These are phyloP conservation scores for Melozone crissalis DNA, from an alignment of 2,113 vertebrate species.

Conservation along the genomic window DNA sequence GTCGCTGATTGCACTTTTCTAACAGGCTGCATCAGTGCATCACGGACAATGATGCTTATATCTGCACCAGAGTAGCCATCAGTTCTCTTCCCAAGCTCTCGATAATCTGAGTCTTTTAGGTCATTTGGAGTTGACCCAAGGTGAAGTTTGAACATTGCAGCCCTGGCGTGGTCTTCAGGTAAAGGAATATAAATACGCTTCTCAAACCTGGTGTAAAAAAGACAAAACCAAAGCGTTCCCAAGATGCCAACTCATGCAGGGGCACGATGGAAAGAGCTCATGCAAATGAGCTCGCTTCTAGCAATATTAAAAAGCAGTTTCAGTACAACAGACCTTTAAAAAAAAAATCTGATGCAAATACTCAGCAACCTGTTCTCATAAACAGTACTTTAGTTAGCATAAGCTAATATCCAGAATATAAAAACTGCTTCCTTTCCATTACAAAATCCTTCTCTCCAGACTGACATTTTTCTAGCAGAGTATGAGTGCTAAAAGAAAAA, in stretches of 20 bases:
- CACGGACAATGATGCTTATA: conserved; percentile 91
- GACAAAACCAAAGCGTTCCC: not conserved
- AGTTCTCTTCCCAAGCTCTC: conserved; percentile 87
- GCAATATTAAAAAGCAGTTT: not conserved
- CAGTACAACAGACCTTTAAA: not conserved
- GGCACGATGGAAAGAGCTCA: not conserved
- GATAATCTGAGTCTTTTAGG: conserved; percentile 84
- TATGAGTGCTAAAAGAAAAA: not conserved
- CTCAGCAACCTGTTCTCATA: not conserved
- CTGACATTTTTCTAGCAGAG: not conserved
- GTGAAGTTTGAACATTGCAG: conserved; percentile 93
- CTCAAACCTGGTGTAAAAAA: conserved; percentile 85
- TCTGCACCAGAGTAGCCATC: conserved; percentile 94
- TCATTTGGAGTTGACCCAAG: conserved; percentile 86
- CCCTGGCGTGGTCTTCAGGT: conserved; percentile 91
- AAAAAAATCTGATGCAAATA: not conserved
- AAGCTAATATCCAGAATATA: not conserved
- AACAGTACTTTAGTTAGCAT: not conserved
- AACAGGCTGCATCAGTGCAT: conserved; percentile 96
- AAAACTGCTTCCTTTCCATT: not conserved
- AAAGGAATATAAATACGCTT: conserved; percentile 97
- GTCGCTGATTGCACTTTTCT: conserved; percentile 96
- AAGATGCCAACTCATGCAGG: not conserved
- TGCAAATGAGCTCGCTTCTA: not conserved
- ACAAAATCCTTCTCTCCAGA: not conserved